Evolutionary conservation across 2,113 vertebrate genomes (phyloP).

Genomic region (Mustela nigripes): DNA sequence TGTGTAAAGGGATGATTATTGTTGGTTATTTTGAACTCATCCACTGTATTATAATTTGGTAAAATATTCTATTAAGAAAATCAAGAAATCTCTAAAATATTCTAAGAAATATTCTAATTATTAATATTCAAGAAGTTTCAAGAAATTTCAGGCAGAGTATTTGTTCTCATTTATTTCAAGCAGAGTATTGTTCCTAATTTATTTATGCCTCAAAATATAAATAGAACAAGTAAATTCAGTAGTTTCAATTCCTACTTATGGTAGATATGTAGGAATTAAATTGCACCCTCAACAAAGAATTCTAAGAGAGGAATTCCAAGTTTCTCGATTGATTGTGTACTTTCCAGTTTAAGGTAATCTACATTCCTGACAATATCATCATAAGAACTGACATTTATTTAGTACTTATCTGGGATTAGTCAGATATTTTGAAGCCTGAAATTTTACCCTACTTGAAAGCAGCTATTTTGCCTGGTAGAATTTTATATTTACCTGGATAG

Average conservation of each 20-base stretch:
- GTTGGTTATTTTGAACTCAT: slow-evolving; percentile 17
- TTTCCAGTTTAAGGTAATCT: not conserved
- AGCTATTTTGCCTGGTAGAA: not conserved
- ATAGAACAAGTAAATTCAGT: not conserved
- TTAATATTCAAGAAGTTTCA: not conserved
- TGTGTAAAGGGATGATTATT: not conserved
- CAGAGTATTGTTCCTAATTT: not conserved
- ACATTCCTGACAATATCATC: not conserved
- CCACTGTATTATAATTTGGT: not conserved
- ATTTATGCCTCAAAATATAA: not conserved
- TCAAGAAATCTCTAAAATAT: not conserved
- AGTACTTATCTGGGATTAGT: not conserved
- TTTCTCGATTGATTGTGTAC: not conserved
- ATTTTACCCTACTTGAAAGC: not conserved
- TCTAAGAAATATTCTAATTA: not conserved
- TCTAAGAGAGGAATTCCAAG: not conserved
- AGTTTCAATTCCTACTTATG: not conserved
- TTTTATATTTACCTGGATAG: not conserved
- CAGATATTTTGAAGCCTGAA: not conserved
- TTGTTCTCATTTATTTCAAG: not conserved
- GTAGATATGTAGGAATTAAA: not conserved
- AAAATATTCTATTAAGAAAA: not conserved
- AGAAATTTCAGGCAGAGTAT: not conserved
- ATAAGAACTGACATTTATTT: not conserved
- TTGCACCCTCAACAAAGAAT: not conserved